Percentiles rank a stretch among this genome's conserved stretches.
Conservation (phyloP, 2,113 vertebrate genomes). For the Dipodomys ordii region DNA sequence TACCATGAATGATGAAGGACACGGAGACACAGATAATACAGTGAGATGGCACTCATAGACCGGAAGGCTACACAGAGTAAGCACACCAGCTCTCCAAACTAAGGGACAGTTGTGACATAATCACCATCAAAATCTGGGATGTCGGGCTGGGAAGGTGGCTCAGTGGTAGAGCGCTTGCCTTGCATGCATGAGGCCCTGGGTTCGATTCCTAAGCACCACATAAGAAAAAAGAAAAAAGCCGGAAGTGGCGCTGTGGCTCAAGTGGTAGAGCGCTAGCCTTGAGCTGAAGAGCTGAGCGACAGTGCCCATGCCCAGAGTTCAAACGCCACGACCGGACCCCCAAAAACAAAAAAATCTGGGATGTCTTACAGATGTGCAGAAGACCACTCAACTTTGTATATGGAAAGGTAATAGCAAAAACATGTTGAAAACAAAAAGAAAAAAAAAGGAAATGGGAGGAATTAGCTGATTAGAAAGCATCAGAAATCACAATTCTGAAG, state of each 20-base stretch:
- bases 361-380: not conserved
- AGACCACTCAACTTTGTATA: not conserved
- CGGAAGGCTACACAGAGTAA: not conserved
- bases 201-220: too few species aligned
- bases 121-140: not conserved
- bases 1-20: not conserved
- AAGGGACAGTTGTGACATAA: not conserved
- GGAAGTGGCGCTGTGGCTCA: too few species aligned
- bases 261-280: too few species aligned
- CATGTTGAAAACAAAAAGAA: not conserved
- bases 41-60: not conserved
- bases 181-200: too few species aligned
- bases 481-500: not conserved
- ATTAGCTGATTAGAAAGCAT: not conserved
- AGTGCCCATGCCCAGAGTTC: too few species aligned
- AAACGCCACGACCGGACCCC: too few species aligned
- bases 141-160: too few species aligned
- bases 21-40: not conserved
- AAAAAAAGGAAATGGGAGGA: not conserved
- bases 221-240: too few species aligned
- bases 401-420: slow-evolving; percentile 6
- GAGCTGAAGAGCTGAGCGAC: too few species aligned
- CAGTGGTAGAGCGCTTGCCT: too few species aligned
- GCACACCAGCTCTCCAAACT: not conserved
- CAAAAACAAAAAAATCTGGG: not conserved